Evolutionary conservation across 2,113 vertebrate species (phyloP).

Genomic region (Pteronura brasiliensis): DNA sequence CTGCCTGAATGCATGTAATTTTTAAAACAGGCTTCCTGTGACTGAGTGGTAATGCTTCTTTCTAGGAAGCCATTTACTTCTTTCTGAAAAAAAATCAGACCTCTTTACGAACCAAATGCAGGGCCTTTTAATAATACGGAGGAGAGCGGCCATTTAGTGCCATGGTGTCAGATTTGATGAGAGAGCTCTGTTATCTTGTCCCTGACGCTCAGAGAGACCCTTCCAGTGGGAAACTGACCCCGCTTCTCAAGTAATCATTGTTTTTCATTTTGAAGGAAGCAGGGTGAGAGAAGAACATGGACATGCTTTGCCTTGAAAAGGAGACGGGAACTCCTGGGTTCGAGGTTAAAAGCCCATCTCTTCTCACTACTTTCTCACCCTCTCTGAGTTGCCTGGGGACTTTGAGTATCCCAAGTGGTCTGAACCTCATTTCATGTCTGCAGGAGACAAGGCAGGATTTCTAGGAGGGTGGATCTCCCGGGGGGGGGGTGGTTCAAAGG

Average conservation of each 20-base stretch:
- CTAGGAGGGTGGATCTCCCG: not conserved
- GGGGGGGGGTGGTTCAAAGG: not conserved
- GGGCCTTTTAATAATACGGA: not conserved
- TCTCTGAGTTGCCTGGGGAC: not conserved
- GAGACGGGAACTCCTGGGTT: not conserved
- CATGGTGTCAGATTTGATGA: accelerated
- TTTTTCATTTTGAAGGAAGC: not conserved
- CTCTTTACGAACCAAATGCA: not conserved
- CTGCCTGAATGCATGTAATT: not conserved
- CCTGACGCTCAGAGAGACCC: not conserved
- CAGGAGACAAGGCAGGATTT: not conserved
- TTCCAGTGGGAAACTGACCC: not conserved
- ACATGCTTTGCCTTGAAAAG: accelerated
- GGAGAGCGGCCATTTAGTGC: not conserved
- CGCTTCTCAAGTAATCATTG: not conserved
- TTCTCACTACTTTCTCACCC: not conserved
- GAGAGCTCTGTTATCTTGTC: not conserved
- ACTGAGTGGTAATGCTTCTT: not conserved
- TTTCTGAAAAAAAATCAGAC: not conserved
- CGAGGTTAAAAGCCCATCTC: not conserved
- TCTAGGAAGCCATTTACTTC: not conserved
- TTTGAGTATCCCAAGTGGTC: not conserved
- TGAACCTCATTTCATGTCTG: not conserved
- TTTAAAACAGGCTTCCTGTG: not conserved
- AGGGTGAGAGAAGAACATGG: not conserved